Conservation (phyloP, 1,140 invertebrate genomes). For the Nymphalis io region DNA sequence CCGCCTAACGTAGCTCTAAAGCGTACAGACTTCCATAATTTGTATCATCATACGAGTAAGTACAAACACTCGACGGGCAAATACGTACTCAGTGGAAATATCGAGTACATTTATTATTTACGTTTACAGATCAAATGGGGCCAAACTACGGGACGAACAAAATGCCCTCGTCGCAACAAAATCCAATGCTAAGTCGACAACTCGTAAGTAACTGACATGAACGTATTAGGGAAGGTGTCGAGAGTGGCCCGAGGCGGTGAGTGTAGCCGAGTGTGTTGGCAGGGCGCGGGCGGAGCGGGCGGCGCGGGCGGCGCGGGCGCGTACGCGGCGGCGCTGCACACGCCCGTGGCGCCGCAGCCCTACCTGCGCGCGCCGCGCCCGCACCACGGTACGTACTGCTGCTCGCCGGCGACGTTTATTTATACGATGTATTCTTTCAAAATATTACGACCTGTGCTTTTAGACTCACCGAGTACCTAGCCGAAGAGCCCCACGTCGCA, state of each 20-base stretch:
- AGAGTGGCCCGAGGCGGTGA: no score
- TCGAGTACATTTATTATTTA: conserved; percentile 16
- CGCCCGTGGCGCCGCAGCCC: conserved; percentile 73
- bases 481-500: no score
- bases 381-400: conserved; percentile 55
- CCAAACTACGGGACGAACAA: conserved; percentile 75
- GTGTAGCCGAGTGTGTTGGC: conserved; percentile 29
- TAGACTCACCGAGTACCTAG: no score
- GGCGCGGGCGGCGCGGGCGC: conserved; percentile 47
- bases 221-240: no score
- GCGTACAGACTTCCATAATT: conserved; percentile 64
- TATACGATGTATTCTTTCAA: no score
- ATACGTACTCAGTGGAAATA: not conserved
- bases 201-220: conserved; percentile 80
- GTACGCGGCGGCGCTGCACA: conserved; percentile 70
- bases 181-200: conserved; percentile 90
- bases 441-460: no score
- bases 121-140: conserved; percentile 70
- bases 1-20: conserved; percentile 71
- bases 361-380: conserved; percentile 72
- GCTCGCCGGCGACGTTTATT: no score
- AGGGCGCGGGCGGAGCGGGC: conserved; percentile 27
- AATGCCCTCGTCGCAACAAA: conserved; percentile 83
- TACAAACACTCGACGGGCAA: conserved; percentile 10
- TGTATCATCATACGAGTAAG: conserved; percentile 68